Conservation (phyloP, 2,113 vertebrate genomes). For the Triplophysa rosa region DNA sequence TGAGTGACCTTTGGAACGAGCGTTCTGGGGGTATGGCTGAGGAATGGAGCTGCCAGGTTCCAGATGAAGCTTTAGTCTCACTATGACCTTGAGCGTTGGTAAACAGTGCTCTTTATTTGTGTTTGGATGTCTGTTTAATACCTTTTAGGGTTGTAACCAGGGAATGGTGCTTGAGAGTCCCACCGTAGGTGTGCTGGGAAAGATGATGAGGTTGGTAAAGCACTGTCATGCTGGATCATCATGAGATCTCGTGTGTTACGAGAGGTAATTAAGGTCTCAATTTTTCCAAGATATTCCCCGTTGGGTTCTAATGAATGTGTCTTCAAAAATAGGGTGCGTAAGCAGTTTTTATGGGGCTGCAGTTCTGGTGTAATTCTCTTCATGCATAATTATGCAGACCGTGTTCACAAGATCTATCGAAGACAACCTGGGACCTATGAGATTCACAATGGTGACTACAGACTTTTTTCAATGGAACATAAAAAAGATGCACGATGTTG, state of each 20-base stretch:
- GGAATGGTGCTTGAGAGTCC: background rate
- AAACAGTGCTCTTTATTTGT: constrained; percentile 76
- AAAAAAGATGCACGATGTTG: no score
- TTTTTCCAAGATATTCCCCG: constrained; percentile 14
- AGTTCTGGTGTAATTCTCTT: background rate
- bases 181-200: background rate
- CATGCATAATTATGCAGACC: constrained; percentile 10
- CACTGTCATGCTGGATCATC: background rate
- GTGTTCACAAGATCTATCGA: constrained; percentile 11
- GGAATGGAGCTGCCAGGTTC: constrained; percentile 65
- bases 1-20: constrained; percentile 74
- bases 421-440: constrained; percentile 4
- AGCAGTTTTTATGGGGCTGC: constrained; percentile 16
- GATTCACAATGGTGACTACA: background rate
- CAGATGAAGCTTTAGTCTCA: constrained; percentile 67
- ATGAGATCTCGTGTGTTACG: background rate
- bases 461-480: no score
- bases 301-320: constrained; percentile 35
- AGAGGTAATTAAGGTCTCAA: constrained; percentile 20
- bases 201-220: constrained; percentile 8
- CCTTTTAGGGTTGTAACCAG: constrained; percentile 43
- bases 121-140: constrained; percentile 67
- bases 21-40: constrained; percentile 66
- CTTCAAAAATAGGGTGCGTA: constrained; percentile 16
- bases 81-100: constrained; percentile 77